Percentiles rank a stretch among this genome's conserved stretches.
Conservation (phyloP, 2,797 vertebrate genomes). For the Enteromius anoplus region DNA sequence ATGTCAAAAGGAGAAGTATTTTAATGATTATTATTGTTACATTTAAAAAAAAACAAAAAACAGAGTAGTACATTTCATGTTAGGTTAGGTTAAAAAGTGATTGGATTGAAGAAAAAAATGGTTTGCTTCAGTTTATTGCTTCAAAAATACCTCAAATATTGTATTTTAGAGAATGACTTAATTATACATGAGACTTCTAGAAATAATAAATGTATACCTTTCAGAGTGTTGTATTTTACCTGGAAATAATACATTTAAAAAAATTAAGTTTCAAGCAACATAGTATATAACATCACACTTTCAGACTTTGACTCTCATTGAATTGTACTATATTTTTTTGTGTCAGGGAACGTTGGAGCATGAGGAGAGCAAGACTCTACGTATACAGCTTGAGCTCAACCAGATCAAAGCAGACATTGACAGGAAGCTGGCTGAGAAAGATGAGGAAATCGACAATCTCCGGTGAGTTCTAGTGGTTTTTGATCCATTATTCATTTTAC, state of each 20-base stretch:
- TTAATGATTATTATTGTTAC: background rate
- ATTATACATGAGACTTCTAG: background rate
- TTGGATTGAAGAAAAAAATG: background rate
- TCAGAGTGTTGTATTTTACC: background rate
- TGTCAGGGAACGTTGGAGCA: constrained; percentile 89
- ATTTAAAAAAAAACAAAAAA: background rate
- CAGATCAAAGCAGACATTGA: constrained; percentile 92
- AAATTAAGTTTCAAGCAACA: background rate
- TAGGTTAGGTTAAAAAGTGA: background rate
- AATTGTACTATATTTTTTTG: background rate
- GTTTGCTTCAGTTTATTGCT: background rate
- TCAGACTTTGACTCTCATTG: background rate
- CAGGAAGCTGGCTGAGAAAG: constrained; percentile 90
- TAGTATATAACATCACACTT: too few species aligned
- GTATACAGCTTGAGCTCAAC: constrained; percentile 90
- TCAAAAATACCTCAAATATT: background rate
- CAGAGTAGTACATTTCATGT: background rate
- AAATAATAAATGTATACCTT: background rate
- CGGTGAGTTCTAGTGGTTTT: constrained; percentile 61
- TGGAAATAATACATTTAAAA: background rate
- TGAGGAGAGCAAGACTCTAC: constrained; percentile 91
- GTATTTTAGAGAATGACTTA: background rate
- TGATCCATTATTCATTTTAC: background rate
- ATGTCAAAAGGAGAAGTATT: background rate
- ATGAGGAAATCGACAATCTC: constrained; percentile 87